These are phyloP conservation scores for Phasianus colchicus DNA, from an alignment of 2,113 vertebrate genomes.

Conservation along the genomic window DNA sequence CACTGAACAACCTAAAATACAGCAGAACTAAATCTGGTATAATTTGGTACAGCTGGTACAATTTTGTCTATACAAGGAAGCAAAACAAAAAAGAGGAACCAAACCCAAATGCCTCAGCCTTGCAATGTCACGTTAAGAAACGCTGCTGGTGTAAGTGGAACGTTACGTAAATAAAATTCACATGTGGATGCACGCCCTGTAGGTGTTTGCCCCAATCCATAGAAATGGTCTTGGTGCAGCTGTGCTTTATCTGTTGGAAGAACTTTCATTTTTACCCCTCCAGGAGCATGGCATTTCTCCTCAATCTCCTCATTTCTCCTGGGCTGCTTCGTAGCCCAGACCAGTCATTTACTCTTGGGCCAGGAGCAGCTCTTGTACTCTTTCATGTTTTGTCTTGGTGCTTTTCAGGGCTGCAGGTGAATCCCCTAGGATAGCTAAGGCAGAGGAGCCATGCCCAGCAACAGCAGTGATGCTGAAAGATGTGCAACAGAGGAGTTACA, in stretches of 20 bases:
- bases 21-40: background rate
- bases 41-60: background rate
- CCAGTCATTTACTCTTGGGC: background rate
- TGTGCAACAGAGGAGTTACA: background rate
- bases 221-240: background rate
- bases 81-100: background rate
- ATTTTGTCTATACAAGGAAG: background rate
- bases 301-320: background rate
- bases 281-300: background rate
- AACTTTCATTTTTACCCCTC: background rate
- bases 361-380: background rate
- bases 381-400: background rate
- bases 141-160: background rate
- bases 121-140: background rate
- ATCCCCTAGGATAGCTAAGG: background rate
- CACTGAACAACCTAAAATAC: background rate
- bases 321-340: background rate
- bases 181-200: background rate
- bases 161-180: background rate
- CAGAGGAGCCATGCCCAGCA: background rate
- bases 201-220: background rate
- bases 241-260: background rate
- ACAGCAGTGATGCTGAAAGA: background rate
- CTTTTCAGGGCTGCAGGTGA: background rate
- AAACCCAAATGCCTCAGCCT: background rate